Percentiles rank a stretch among this genome's conserved stretches.
Conservation (phyloP, 2,888 invertebrate species). For the Oligia strigilis region DNA sequence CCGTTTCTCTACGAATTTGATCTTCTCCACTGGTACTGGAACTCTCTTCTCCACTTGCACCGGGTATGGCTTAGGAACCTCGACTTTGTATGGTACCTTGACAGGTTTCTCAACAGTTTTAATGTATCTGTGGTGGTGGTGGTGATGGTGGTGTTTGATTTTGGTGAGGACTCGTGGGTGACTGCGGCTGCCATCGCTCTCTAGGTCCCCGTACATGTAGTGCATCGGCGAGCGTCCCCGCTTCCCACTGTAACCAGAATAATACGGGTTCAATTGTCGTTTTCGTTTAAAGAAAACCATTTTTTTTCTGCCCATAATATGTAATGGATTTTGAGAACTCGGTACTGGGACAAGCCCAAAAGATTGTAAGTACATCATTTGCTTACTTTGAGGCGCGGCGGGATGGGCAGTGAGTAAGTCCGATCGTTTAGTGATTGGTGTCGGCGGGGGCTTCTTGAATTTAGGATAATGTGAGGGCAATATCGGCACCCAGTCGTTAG, state of each 20-base stretch:
- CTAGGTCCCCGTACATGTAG: constrained; percentile 75
- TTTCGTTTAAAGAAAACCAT: constrained; percentile 79
- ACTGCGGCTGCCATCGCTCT: constrained; percentile 76
- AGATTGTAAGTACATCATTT: constrained; percentile 81
- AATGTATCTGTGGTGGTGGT: constrained; percentile 92
- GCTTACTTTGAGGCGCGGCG: constrained; percentile 70
- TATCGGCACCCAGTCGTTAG: constrained; percentile 88
- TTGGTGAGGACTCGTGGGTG: constrained; percentile 80
- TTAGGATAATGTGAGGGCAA: constrained; percentile 82
- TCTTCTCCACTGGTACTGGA: constrained; percentile 80
- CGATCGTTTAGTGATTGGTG: constrained; percentile 78
- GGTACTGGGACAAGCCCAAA: constrained; percentile 81
- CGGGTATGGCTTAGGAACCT: constrained; percentile 90
- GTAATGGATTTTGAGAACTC: constrained; percentile 68
- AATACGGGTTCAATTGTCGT: constrained; percentile 77
- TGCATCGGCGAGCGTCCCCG: constrained; percentile 72
- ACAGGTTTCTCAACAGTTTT: constrained; percentile 91
- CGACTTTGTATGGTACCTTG: constrained; percentile 87
- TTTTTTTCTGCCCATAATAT: constrained; percentile 76
- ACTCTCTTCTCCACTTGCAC: constrained; percentile 85
- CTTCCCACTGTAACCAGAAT: constrained; percentile 81
- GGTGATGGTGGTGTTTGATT: constrained; percentile 92
- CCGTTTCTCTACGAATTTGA: constrained; percentile 81
- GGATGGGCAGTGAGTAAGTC: constrained; percentile 67
- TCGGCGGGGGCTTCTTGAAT: constrained; percentile 69